Conservation (phyloP, 1,140 invertebrate species). For the Drosophila kikkawai region DNA sequence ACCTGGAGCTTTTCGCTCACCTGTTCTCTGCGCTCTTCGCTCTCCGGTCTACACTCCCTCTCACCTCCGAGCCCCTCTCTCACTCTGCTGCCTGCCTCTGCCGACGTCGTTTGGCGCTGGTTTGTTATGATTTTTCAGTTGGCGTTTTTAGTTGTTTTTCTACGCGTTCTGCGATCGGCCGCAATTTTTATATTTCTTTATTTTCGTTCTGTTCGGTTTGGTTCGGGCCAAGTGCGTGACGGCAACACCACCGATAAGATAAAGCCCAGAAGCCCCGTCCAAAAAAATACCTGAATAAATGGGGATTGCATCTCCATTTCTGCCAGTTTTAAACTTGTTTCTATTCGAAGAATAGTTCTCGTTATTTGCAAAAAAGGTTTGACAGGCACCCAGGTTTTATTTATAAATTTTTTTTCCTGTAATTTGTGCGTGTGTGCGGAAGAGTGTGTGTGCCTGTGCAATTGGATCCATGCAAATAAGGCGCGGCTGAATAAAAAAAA, state of each 20-base stretch:
- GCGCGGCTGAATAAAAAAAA: constrained; percentile 26
- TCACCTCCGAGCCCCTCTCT: constrained; percentile 1
- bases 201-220: constrained; percentile 9
- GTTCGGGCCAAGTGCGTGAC: constrained; percentile 46
- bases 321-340: constrained; percentile 10
- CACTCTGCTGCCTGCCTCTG: constrained; percentile 20
- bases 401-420: constrained; percentile 11
- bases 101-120: constrained; percentile 59
- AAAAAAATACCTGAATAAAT: constrained; percentile 19
- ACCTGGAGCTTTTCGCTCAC: constrained; percentile 25
- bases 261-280: constrained; percentile 19
- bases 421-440: constrained; percentile 1
- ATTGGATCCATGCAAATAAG: constrained; percentile 40
- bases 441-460: constrained; percentile 19
- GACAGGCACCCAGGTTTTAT: neutral
- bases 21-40: constrained; percentile 15
- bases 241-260: constrained; percentile 40
- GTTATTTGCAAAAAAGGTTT: constrained; percentile 10
- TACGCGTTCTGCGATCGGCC: constrained; percentile 81
- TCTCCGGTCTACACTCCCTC: neutral
- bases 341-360: constrained; percentile 5
- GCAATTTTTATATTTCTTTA: constrained; percentile 53
- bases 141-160: constrained; percentile 81
- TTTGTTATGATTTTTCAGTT: constrained; percentile 82
- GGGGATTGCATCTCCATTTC: constrained; percentile 11